Evolutionary conservation across 2,113 vertebrate species (phyloP).

Genomic region (Muscicapa adusta): DNA sequence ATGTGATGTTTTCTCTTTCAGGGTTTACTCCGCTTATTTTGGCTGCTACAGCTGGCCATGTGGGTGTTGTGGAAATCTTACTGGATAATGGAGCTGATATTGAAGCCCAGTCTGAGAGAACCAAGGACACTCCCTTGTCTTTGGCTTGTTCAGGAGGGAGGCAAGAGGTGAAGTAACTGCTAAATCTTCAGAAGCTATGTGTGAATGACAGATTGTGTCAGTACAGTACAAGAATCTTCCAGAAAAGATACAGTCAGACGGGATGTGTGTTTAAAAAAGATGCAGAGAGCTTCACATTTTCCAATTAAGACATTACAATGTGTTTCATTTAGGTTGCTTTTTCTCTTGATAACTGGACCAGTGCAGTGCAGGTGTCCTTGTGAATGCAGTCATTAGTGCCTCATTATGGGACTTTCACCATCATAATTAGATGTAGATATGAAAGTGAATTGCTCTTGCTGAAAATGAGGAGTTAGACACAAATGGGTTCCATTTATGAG

Average conservation of each 20-base stretch:
- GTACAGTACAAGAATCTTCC: not conserved
- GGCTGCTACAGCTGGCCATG: slow-evolving; percentile 96
- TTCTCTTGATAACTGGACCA: not conserved
- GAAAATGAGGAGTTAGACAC: not conserved
- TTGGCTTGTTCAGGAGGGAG: slow-evolving; percentile 97
- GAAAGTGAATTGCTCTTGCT: not conserved
- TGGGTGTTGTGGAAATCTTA: slow-evolving; percentile 95
- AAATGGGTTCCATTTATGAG: not conserved
- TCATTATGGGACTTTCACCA: not conserved
- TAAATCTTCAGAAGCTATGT: not conserved
- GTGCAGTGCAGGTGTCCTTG: not conserved
- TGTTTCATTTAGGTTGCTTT: not conserved
- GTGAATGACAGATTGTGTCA: not conserved
- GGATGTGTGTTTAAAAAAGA: not conserved
- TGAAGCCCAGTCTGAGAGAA: slow-evolving; percentile 98
- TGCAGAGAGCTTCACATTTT: not conserved
- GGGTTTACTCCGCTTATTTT: slow-evolving; percentile 97
- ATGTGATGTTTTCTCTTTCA: slow-evolving; percentile 27
- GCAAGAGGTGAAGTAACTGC: slow-evolving; percentile 84
- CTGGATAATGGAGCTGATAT: slow-evolving; percentile 97
- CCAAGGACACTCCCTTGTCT: slow-evolving; percentile 98
- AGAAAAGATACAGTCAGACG: not conserved
- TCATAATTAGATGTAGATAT: not conserved
- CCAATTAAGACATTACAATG: fast-evolving
- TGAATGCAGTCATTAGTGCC: not conserved